Base-by-base conservation (phyloP, 2,797 vertebrate species). In the Perodicticus potto region DNA sequence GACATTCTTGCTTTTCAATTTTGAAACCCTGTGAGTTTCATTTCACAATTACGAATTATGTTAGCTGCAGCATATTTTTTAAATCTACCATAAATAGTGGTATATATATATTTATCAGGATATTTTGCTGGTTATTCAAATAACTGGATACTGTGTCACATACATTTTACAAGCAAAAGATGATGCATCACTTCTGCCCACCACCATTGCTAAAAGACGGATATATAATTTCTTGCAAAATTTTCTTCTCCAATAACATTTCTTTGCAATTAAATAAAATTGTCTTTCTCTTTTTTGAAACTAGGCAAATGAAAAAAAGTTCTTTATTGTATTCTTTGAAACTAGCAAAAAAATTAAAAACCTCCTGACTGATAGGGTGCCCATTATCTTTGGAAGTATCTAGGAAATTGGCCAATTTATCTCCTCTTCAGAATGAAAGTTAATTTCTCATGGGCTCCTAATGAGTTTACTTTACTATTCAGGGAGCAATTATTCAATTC, bases 401-500 rank as follows among this genome's bases (percentile, higher is more conserved):
- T 86, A 57, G 8, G 55, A 87, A 91, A 87, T 20, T 84, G 85
- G 27, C 27, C 29, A 74, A 53, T 92, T 94, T 69, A 65, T 67
- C 82, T 86, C 20, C 2, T 4, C 20, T 87, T 92, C 78, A 83
- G 67, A 95, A 85, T 82, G 27, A 91, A n/a, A 92, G 25, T 82
- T 94, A 80, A 90, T 95, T 92, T 86, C 69, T 93, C 69, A 76
- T 61, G 37, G 82, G 16, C 2, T 87, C 22, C 78, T 93, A 94
- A 61, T 93, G 49, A 96, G 34, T 90, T 91, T 93, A 81, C n/a
- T 70, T 91, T 85, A 37, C 70, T 90, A 82, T 74, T 90, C 69
- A 49, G 59, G n/a, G 19, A 84, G 40, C 40, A 95, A 78, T 89
- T 96, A 86, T 63, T 78, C 59, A 73, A 65, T 76, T 94, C 83